These are phyloP conservation scores for Ischnura elegans DNA, from an alignment of 2,888 invertebrate species.

Conservation along the genomic window DNA sequence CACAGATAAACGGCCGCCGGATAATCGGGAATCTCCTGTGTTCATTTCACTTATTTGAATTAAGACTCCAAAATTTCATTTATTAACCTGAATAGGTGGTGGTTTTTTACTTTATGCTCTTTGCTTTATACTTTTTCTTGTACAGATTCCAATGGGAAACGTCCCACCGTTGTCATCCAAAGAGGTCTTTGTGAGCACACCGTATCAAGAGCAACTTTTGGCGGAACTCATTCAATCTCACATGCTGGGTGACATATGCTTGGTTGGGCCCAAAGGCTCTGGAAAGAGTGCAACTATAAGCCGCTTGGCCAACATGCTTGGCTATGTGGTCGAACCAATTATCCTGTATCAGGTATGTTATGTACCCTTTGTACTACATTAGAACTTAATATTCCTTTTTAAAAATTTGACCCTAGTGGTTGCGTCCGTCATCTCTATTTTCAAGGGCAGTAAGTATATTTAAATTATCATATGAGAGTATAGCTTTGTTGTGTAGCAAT, in stretches of 20 bases:
- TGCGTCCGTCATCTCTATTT: too few species aligned
- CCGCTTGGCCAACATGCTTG: slow-evolving; percentile 87
- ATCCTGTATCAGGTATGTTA: slow-evolving; percentile 88
- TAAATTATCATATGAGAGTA: too few species aligned
- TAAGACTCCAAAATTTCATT: too few species aligned
- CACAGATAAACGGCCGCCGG: too few species aligned
- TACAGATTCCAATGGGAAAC: slow-evolving; percentile 47
- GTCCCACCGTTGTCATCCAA: background rate
- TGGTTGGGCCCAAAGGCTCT: slow-evolving; percentile 94
- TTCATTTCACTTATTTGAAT: too few species aligned
- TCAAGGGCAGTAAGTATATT: too few species aligned
- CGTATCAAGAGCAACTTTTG: slow-evolving; percentile 89
- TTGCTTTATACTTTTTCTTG: background rate
- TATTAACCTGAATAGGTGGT: too few species aligned
- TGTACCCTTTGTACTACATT: background rate
- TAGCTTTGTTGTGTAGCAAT: too few species aligned
- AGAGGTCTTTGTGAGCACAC: slow-evolving; percentile 83
- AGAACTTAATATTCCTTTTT: too few species aligned
- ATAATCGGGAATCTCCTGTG: too few species aligned
- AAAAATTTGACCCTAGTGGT: too few species aligned
- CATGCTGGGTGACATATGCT: slow-evolving; percentile 90
- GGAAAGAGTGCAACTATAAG: slow-evolving; percentile 92
- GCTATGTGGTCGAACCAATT: slow-evolving; percentile 92
- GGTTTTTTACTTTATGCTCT: too few species aligned
- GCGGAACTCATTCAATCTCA: slow-evolving; percentile 89